phyloP scores from a whole-genome alignment of 2,797 vertebrate species.

The Phoxinus dragarum region DNA sequence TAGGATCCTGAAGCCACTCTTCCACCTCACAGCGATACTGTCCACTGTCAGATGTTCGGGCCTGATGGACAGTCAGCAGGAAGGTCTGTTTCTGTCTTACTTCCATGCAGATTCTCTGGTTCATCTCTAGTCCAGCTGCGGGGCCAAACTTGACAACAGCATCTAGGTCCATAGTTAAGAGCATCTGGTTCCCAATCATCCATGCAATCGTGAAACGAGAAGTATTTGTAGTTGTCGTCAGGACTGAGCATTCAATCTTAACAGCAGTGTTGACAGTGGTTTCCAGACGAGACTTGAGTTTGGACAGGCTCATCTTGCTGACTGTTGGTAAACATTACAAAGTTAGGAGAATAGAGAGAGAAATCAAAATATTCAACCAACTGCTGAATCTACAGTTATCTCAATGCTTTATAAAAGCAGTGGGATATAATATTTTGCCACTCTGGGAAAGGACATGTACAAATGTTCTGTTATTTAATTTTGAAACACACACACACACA shows the following conservation, averaged over 20 bases:
- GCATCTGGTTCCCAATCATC: slow-evolving; percentile 70
- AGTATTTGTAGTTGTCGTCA: slow-evolving; percentile 50
- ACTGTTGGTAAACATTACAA: slow-evolving; percentile 60
- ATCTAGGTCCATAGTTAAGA: slow-evolving; percentile 67
- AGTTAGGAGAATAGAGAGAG: neutral
- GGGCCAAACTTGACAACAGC: slow-evolving; percentile 65
- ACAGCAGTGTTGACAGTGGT: slow-evolving; percentile 61
- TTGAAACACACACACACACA: neutral
- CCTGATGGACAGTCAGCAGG: slow-evolving; percentile 76
- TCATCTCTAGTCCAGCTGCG: slow-evolving; percentile 49
- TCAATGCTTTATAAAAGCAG: neutral
- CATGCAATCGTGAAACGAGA: slow-evolving; percentile 79
- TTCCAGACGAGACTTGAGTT: slow-evolving; percentile 55
- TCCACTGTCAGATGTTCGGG: slow-evolving; percentile 68
- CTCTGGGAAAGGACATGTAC: neutral
- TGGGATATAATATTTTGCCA: neutral
- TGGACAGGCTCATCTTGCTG: slow-evolving; percentile 68
- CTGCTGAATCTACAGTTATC: neutral
- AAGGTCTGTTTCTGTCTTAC: slow-evolving; percentile 69
- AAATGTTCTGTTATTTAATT: neutral
- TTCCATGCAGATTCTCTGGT: slow-evolving; percentile 66
- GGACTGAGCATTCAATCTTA: slow-evolving; percentile 76
- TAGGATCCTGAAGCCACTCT: slow-evolving; percentile 77
- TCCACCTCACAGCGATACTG: slow-evolving; percentile 71
- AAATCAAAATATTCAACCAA: too few species aligned